Conservation (phyloP, 2,888 invertebrate genomes). For the Plagodis pulveraria region DNA sequence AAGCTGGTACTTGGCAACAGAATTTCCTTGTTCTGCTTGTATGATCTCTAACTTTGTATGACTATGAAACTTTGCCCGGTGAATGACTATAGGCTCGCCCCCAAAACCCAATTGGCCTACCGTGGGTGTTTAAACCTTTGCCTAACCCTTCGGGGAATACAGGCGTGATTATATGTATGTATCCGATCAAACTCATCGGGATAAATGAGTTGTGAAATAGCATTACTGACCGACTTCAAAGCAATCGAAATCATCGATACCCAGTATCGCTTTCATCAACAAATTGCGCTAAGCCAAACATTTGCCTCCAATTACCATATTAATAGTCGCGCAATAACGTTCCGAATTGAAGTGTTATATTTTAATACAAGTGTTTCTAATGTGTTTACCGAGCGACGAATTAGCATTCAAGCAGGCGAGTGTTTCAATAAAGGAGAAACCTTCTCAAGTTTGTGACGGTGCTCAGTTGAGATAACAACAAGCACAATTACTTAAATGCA, state of each 20-base stretch:
- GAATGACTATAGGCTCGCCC: too few relatives aligned
- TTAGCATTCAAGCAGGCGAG: slow-evolving; percentile 51
- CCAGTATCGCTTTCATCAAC: slow-evolving; percentile 15
- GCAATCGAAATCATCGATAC: slow-evolving; percentile 15
- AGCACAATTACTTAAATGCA: slow-evolving; percentile 49
- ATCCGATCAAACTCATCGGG: too few relatives aligned
- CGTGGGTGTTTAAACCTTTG: too few relatives aligned
- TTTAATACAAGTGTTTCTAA: slow-evolving; percentile 47
- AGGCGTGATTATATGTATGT: too few relatives aligned
- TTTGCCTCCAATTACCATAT: slow-evolving; percentile 32
- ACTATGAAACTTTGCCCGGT: too few relatives aligned
- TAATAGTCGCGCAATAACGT: slow-evolving; percentile 34
- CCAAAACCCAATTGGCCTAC: too few relatives aligned
- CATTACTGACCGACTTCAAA: slow-evolving; percentile 4
- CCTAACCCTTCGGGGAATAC: too few relatives aligned
- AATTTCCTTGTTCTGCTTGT: too few relatives aligned
- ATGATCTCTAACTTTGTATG: too few relatives aligned
- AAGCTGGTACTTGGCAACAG: too few relatives aligned
- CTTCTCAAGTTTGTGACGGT: slow-evolving; percentile 44
- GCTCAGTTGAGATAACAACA: slow-evolving; percentile 50
- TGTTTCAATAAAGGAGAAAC: slow-evolving; percentile 49
- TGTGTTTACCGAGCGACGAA: slow-evolving; percentile 45
- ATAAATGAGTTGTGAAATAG: slow-evolving; percentile 15
- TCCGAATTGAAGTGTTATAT: slow-evolving; percentile 42
- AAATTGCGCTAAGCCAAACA: slow-evolving; percentile 30